Conservation (phyloP, 2,888 invertebrate genomes). For the Lasioglossum figueresi region DNA sequence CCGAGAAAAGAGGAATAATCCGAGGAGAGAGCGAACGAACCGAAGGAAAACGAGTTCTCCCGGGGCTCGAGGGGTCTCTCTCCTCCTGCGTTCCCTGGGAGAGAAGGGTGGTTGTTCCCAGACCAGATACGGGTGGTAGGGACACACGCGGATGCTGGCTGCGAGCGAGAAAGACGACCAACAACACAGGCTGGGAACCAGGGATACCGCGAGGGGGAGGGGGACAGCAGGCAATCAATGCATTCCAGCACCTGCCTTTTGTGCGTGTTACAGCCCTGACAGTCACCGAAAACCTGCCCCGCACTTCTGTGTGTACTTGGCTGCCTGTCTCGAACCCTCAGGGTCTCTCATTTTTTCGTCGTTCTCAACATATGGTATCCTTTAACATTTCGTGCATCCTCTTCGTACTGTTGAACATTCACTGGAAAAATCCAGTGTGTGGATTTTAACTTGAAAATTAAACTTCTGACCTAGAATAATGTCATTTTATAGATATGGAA, state of each 20-base stretch:
- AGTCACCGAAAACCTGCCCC: slow-evolving; percentile 67
- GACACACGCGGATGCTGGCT: slow-evolving; percentile 30
- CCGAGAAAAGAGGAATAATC: slow-evolving; percentile 46
- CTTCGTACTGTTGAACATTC: not conserved
- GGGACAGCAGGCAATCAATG: slow-evolving; percentile 71
- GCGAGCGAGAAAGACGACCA: slow-evolving; percentile 6
- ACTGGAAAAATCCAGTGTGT: not conserved
- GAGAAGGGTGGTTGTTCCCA: slow-evolving; percentile 61
- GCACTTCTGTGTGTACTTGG: slow-evolving; percentile 45
- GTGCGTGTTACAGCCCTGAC: slow-evolving; percentile 67
- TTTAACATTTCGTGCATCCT: not conserved
- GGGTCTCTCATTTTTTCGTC: slow-evolving; percentile 48
- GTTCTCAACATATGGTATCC: not conserved
- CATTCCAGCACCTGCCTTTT: slow-evolving; percentile 81
- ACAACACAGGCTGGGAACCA: not conserved
- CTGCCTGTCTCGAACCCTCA: slow-evolving; percentile 32
- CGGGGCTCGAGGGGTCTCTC: slow-evolving; percentile 14
- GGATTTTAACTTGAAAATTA: no score
- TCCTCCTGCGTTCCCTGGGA: slow-evolving; percentile 34
- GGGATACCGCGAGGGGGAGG: slow-evolving; percentile 9
- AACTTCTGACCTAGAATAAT: no score
- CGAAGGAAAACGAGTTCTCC: slow-evolving; percentile 38
- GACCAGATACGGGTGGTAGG: slow-evolving; percentile 49
- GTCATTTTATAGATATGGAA: no score
- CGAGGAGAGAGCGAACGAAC: not conserved